Evolutionary conservation across 2,113 vertebrate genomes (phyloP).

Genomic region (Brachionichthys hirsutus): DNA sequence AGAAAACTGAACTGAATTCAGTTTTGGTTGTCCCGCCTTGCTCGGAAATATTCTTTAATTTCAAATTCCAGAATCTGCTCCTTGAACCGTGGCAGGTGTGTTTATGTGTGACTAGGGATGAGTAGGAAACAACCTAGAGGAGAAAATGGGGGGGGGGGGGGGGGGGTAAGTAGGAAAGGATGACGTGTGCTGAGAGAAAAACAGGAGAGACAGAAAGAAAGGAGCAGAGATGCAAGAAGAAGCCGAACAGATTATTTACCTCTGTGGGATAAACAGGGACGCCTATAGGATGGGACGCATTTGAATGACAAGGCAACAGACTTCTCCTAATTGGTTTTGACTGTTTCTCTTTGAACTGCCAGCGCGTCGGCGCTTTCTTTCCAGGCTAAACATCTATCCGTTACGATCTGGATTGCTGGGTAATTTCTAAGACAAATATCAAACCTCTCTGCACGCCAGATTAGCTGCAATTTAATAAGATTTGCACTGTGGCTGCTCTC

Average conservation of each 20-base stretch:
- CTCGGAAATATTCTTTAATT: constrained; percentile 13
- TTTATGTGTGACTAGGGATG: neutral
- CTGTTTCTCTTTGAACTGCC: constrained; percentile 66
- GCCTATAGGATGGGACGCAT: constrained; percentile 60
- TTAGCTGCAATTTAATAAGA: constrained; percentile 58
- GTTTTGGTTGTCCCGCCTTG: neutral
- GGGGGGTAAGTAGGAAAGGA: constrained; percentile 11
- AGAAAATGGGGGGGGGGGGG: neutral
- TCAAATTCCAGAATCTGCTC: constrained; percentile 15
- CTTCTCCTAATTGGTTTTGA: constrained; percentile 72
- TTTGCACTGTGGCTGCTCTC: constrained; percentile 28
- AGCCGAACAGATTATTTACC: constrained; percentile 54
- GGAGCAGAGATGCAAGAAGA: neutral
- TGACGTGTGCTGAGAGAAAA: neutral
- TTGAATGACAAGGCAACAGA: constrained; percentile 70
- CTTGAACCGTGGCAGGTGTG: constrained; percentile 26
- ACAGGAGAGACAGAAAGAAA: constrained; percentile 24
- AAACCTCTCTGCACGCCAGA: constrained; percentile 52
- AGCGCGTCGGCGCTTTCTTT: constrained; percentile 34
- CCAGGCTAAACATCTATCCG: constrained; percentile 56
- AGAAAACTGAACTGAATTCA: neutral
- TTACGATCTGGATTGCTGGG: constrained; percentile 47
- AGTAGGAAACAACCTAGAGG: neutral
- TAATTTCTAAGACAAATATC: constrained; percentile 61
- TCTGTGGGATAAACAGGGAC: constrained; percentile 48